Evolutionary conservation across 2,888 invertebrate genomes (phyloP), one percentile per base, ranked within the genome.

Genomic region (Andrena trimmerana): DNA sequence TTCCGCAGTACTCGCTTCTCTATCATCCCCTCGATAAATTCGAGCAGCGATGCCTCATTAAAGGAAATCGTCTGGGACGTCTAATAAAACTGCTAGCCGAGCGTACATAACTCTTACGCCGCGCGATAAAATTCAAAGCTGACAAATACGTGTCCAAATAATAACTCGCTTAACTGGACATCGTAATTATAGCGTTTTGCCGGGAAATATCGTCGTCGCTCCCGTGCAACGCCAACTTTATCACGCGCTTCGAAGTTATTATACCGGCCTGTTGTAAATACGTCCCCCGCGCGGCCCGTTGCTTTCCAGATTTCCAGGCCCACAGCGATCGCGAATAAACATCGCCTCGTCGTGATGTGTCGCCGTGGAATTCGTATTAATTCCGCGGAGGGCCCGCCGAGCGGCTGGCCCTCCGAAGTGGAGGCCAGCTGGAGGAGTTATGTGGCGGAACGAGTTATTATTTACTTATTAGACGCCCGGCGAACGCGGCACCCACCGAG

Each of bases 361-460:
- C 85, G 31, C 50, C 20, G 54, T 77, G 73, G 80, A 82, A 84
- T 88, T 78, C 72, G 68, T 87, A 87, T 87, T 88, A 87, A 87
- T 87, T 88, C 82, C 71, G 36, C 29, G 60, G 54, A 57, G 66
- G 42, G 73, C 29, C n/a, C 20, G 54, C 16, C 50, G 36, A 24
- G 57, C 7, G n/a, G 72, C n/a, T 72, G 33, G 42, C 29, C 42
- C 73, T 50, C 36, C 65, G 67, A 65, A 63, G 69, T 60, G 75
- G 59, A 74, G 42, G 60, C 48, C 57, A 65, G 71, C 75, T 65
- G 70, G 66, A 85, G 84, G 87, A 91, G 87, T 91, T 89, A 90
- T 90, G 90, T 90, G 87, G 83, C 79, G 87, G 89, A 90, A 90
- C 90, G 89, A 92, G 91, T 92, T 92, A 91, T 92, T 92, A 92